Evolutionary conservation across 2,113 vertebrate genomes (phyloP), one percentile per base, ranked within the genome.

Genomic region (Ibidorhyncha struthersii): DNA sequence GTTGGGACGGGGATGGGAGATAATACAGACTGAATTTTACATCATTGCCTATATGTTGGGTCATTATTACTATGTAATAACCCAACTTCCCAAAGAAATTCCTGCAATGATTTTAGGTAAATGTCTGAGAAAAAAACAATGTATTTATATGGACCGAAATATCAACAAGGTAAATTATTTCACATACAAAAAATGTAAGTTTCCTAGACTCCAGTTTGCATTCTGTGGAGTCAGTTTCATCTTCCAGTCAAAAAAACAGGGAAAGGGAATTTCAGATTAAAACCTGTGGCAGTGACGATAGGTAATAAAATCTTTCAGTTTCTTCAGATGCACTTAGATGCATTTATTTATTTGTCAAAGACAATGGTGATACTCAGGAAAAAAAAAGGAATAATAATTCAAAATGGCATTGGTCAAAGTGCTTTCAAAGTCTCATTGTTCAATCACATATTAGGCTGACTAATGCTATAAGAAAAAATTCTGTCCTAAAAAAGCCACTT

Each of bases 311-410:
- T 8, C 5, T 61, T 62, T 29, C 14, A 1, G 1, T 65, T 90
- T 59, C 34, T 55, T 43, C 53, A 53, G 4, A 21, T 9, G 5
- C 14, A 20, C 45, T 21, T 40, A 53, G 5, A 21, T 10, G 5
- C 14, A 20, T 50, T 21, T 43, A 14, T 62, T 56, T 49, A 50
- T 38, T 83, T 34, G 8, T 41, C 26, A 61, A 41, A 63, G 12
- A 18, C 2, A 50, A 17, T 36, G 2, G 0, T 47, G 10, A n/a
- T 13, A 27, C 7, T 47, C 2, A 16, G 38, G 36, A 66, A 49
- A 41, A 52, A 10, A 86, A 43, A 58, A 29, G 4, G 43, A 12
- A 19, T 36, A 43, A 38, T 43, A 62, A 61, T n/a, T 79, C 12
- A 47, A 43, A 80, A 76, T 16, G 0, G 1, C 8, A 9, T 53